Evolutionary conservation across 1,140 invertebrate genomes (phyloP).

Genomic region (Drosophila lini): DNA sequence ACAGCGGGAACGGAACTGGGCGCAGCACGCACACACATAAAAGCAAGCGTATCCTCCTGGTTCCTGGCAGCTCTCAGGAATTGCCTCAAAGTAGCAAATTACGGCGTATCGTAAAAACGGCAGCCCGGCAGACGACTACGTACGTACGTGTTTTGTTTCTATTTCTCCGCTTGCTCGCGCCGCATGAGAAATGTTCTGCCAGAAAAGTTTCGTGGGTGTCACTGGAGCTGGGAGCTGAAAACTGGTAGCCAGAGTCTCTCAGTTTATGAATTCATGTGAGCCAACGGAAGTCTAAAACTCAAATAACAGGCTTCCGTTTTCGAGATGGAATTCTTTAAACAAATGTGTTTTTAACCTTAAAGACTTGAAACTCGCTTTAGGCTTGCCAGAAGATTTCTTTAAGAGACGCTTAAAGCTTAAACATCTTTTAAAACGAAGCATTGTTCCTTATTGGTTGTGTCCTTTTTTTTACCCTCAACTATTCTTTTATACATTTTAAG

Average conservation of each 20-base stretch:
- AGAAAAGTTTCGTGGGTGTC: constrained; percentile 31
- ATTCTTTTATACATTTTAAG: background rate
- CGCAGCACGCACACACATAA: constrained; percentile 64
- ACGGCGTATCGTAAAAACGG: constrained; percentile 67
- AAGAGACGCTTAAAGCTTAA: background rate
- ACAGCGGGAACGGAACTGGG: constrained; percentile 7
- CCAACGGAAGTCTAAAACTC: constrained; percentile 18
- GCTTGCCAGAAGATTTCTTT: background rate
- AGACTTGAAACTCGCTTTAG: background rate
- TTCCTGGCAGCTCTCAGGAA: constrained; percentile 37
- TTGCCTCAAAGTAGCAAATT: constrained; percentile 75
- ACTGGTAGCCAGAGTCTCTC: background rate
- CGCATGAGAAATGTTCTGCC: constrained; percentile 37
- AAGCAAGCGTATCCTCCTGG: constrained; percentile 34
- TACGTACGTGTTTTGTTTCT: constrained; percentile 60
- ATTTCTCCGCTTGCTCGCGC: constrained; percentile 16
- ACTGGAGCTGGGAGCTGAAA: constrained; percentile 3
- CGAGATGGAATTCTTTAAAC: background rate
- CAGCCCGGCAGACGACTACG: constrained; percentile 11
- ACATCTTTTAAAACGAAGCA: background rate
- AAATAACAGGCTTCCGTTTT: constrained; percentile 6
- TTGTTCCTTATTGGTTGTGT: background rate
- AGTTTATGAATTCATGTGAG: constrained; percentile 1
- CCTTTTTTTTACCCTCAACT: background rate
- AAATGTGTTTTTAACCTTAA: background rate